phyloP scores from a whole-genome alignment of 2,888 invertebrate species.

The Plemyria rubiginata region DNA sequence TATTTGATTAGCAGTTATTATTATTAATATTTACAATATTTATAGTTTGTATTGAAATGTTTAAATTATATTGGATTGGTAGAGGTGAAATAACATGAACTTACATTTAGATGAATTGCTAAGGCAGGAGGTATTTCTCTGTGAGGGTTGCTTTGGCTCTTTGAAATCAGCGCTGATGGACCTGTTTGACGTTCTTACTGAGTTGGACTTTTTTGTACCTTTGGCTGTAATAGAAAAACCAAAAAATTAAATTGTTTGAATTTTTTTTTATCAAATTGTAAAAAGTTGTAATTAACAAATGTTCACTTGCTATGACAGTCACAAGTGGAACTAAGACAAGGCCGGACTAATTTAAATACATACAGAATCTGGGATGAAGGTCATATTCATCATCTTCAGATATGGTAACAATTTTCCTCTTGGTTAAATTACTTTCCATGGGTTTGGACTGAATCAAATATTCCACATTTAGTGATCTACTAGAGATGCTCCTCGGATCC shows the following conservation, averaged over 20 bases:
- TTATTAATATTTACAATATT: too few relatives aligned
- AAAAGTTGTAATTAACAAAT: background rate
- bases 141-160: slow-evolving; percentile 49
- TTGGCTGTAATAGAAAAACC: slow-evolving; percentile 47
- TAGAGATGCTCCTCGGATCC: slow-evolving; percentile 52
- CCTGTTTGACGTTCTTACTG: slow-evolving; percentile 48
- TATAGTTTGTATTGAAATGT: too few relatives aligned
- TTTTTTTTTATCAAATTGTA: background rate
- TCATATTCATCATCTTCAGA: slow-evolving; percentile 66
- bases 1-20: too few relatives aligned
- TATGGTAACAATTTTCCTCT: slow-evolving; percentile 72
- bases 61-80: too few relatives aligned
- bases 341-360: slow-evolving; percentile 43
- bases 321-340: slow-evolving; percentile 6
- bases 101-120: slow-evolving; percentile 57
- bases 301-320: background rate
- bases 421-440: slow-evolving; percentile 52
- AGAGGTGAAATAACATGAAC: background rate
- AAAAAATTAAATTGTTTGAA: background rate
- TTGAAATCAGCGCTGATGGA: slow-evolving; percentile 50
- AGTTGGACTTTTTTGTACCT: slow-evolving; percentile 42
- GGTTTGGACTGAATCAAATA: slow-evolving; percentile 42
- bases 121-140: slow-evolving; percentile 54
- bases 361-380: slow-evolving; percentile 62
- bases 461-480: slow-evolving; percentile 58